phyloP scores from a whole-genome alignment of 2,797 vertebrate genomes.

The Cephalopachus bancanus region DNA sequence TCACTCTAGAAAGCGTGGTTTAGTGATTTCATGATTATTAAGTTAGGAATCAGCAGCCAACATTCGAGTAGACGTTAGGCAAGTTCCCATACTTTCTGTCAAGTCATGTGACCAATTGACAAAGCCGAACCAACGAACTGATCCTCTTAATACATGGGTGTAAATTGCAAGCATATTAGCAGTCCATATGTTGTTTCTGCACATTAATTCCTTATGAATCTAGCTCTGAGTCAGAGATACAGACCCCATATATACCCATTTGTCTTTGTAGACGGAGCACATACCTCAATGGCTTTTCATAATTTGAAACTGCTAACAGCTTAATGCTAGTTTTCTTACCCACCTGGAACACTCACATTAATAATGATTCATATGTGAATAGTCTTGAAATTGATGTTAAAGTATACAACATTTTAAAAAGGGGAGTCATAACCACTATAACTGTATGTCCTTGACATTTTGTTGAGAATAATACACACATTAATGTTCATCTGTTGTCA shows the following conservation, averaged over 20 bases:
- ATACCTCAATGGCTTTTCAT: background rate
- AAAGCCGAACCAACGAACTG: conserved; percentile 51
- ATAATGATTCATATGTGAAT: conserved; percentile 25
- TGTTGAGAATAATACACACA: conserved; percentile 49
- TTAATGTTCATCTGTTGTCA: conserved; percentile 68
- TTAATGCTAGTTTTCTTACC: background rate
- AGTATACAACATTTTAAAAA: conserved; percentile 41
- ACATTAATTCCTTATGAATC: background rate
- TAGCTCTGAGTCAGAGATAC: background rate
- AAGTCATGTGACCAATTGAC: conserved; percentile 44
- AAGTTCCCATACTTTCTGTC: conserved; percentile 69
- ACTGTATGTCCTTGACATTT: conserved; percentile 36
- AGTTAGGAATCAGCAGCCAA: conserved; percentile 9
- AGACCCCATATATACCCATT: background rate
- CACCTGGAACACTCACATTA: background rate
- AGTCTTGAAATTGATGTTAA: conserved; percentile 26
- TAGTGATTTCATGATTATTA: conserved; percentile 66
- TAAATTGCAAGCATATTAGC: conserved; percentile 42
- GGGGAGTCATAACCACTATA: conserved; percentile 11
- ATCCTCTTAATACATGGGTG: background rate
- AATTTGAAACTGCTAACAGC: background rate
- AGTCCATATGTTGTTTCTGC: background rate
- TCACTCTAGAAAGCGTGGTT: background rate
- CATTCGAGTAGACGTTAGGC: background rate
- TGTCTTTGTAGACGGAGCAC: background rate